Percentiles rank a stretch among this genome's conserved stretches.
These are phyloP conservation scores for Antechinus stuartii DNA, from an alignment of 2,113 vertebrate genomes.

Conservation along the genomic window DNA sequence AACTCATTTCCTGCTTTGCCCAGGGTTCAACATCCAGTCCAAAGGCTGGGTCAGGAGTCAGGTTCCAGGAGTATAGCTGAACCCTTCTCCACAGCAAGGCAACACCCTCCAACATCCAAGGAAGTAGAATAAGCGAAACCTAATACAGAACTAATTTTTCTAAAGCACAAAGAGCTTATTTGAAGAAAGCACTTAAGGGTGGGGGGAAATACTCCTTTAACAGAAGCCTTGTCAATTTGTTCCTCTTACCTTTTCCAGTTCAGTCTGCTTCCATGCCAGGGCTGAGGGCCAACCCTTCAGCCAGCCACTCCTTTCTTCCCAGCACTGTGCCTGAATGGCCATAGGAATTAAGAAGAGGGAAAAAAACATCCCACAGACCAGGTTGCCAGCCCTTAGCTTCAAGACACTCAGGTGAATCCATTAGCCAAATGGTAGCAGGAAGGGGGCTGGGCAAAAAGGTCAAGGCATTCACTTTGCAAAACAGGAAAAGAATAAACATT, in stretches of 20 bases:
- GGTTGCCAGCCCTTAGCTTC: constrained; percentile 62
- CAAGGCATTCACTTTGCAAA: constrained; percentile 64
- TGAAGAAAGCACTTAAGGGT: constrained; percentile 85
- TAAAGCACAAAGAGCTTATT: constrained; percentile 88
- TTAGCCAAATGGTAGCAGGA: constrained; percentile 60
- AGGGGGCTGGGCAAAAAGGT: constrained; percentile 65
- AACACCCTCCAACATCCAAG: constrained; percentile 62
- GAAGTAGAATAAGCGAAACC: constrained; percentile 72
- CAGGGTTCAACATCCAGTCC: constrained; percentile 62
- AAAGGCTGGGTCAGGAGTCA: constrained; percentile 60
- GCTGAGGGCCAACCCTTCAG: constrained; percentile 52
- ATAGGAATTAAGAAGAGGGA: constrained; percentile 41
- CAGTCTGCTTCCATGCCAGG: constrained; percentile 66
- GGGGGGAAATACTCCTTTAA: constrained; percentile 65
- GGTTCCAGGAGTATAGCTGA: constrained; percentile 69
- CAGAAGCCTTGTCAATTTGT: constrained; percentile 45
- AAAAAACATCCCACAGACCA: background rate
- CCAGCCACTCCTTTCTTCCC: constrained; percentile 70
- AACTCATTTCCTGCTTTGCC: constrained; percentile 81
- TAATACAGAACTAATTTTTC: constrained; percentile 80
- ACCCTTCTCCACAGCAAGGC: constrained; percentile 60
- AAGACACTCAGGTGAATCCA: constrained; percentile 81
- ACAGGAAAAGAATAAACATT: constrained; percentile 10
- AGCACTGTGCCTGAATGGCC: constrained; percentile 68
- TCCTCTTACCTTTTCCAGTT: constrained; percentile 64